Base-by-base conservation (phyloP, 2,888 invertebrate genomes). In the Aleiodes alternator region DNA sequence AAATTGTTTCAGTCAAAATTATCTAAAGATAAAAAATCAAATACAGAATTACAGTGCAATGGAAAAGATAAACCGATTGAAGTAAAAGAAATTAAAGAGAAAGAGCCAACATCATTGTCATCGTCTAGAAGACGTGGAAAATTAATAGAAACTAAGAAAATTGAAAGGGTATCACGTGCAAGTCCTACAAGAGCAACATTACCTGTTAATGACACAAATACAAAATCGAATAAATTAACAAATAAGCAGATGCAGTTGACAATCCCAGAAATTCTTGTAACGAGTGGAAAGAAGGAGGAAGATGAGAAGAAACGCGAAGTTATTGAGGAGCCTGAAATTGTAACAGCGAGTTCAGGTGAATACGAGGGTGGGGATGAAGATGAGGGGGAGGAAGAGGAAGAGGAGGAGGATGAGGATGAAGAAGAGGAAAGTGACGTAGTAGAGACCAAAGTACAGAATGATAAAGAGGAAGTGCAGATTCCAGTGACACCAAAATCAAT, bases 361-460 rank as follows among this genome's bases (percentile, higher is more conserved):
- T 88, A 89, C 76, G 88, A 88, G 59, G 89, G 87, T 3, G 88
- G 88, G 0, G 90, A 90, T 72, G 89, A 90, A 56, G 89, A 89
- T 69, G 90, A 90, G 43, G 89, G 89, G 0, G 89, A 90, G 48
- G 89, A 87, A 50, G 87, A 87, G 23, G 87, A 88, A 57, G 84
- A 84, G 66, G 82, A 83, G 16, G 61, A 59, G 59, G 38, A 61
- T 4, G 16, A 61, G 5, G 61, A n/a, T 5, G 55, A 55, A 1
- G 55, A 55, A 14, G 14, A 16, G 16, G 14, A 55, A 14, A n/a
- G 8, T 4, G 14, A 7, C 2, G 14, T 7, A 55, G 55, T n/a
- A 3, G 84, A 85, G 48, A 89, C 87, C 50, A 56, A 80, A 9
- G 88, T 87, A 55, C 86, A 87, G 78, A 74, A 83, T 9, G 79